Evolutionary conservation across 2,888 invertebrate species (phyloP).

Genomic region (Chorisops tibialis): DNA sequence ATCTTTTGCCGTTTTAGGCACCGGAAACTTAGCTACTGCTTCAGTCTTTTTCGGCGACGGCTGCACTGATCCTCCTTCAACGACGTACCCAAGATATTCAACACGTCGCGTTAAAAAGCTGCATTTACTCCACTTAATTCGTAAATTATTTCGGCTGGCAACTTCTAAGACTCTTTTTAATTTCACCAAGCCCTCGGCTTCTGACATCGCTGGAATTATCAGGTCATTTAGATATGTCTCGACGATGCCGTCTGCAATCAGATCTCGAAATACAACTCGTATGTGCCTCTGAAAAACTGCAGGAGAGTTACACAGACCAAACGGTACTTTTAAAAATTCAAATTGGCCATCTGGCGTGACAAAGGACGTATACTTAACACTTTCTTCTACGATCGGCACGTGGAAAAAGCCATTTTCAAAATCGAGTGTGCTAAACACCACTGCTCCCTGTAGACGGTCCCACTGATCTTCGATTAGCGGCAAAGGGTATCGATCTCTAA

Average conservation of each 20-base stretch:
- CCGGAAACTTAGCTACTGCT: constrained; percentile 39
- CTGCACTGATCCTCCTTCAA: constrained; percentile 35
- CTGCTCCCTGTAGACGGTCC: constrained; percentile 35
- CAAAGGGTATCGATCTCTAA: constrained; percentile 41
- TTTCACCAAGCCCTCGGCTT: constrained; percentile 15
- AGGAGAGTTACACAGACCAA: constrained; percentile 46
- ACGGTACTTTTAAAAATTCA: constrained; percentile 46
- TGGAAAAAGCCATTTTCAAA: constrained; percentile 41
- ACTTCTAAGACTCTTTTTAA: constrained; percentile 9
- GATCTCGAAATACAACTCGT: constrained; percentile 11
- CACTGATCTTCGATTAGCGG: constrained; percentile 45
- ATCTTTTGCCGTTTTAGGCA: constrained; percentile 37
- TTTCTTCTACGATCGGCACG: constrained; percentile 39
- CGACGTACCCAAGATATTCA: constrained; percentile 39
- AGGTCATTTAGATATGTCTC: constrained; percentile 28
- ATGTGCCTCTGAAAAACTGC: constrained; percentile 40
- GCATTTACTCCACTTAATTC: constrained; percentile 35
- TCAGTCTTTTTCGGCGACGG: constrained; percentile 39
- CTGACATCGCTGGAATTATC: constrained; percentile 17
- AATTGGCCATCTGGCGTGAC: constrained; percentile 45
- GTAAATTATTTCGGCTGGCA: constrained; percentile 22
- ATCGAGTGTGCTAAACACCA: constrained; percentile 34
- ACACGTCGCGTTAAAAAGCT: constrained; percentile 18
- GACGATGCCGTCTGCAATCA: constrained; percentile 22
- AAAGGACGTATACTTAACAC: constrained; percentile 44